Evolutionary conservation across 2,113 vertebrate species (phyloP).

Genomic region (Cyprinodon brontotheroides): DNA sequence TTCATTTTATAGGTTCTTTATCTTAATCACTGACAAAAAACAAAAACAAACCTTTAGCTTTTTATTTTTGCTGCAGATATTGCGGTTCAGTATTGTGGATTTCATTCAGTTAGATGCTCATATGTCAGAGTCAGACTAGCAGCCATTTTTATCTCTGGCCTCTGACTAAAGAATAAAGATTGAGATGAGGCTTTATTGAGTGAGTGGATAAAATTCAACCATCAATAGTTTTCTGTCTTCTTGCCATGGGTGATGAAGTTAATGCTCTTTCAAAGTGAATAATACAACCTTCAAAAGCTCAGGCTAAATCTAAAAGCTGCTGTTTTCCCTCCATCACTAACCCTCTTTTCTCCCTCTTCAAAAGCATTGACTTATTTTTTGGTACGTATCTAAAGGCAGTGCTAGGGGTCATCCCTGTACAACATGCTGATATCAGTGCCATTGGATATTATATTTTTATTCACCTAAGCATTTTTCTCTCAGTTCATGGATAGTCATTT

Average conservation of each 20-base stretch:
- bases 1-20: constrained; percentile 20
- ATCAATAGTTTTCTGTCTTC: constrained; percentile 30
- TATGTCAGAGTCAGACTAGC: constrained; percentile 69
- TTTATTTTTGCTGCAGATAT: constrained; percentile 40
- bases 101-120: constrained; percentile 46
- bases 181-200: constrained; percentile 42
- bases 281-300: not conserved
- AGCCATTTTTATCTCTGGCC: constrained; percentile 56
- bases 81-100: constrained; percentile 46
- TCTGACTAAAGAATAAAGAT: constrained; percentile 60
- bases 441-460: not conserved
- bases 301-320: not conserved
- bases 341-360: not conserved
- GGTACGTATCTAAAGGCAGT: too few species aligned
- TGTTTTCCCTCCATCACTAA: not conserved
- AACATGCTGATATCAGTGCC: not conserved
- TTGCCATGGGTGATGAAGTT: constrained; percentile 10
- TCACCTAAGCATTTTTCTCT: not conserved
- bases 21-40: constrained; percentile 52
- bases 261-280: not conserved
- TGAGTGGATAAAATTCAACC: constrained; percentile 24
- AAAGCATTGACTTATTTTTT: not conserved
- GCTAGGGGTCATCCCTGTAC: not conserved
- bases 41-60: constrained; percentile 47
- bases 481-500: not conserved